Percentiles rank a stretch among this genome's conserved stretches.
These are phyloP conservation scores for Megalopta genalis DNA, from an alignment of 1,140 invertebrate species.

Conservation along the genomic window DNA sequence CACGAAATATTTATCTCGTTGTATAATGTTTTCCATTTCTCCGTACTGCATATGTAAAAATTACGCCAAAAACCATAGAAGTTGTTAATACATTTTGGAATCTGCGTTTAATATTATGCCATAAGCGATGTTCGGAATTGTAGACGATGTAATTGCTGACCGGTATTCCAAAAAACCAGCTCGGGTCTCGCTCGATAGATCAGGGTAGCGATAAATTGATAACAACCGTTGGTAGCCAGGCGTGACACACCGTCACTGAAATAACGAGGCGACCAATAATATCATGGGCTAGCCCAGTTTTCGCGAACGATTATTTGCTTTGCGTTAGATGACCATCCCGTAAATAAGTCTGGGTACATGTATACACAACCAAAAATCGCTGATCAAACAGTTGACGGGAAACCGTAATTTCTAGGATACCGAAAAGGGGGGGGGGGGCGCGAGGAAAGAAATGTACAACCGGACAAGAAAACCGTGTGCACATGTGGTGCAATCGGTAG, in stretches of 20 bases:
- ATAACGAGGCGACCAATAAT: conserved; percentile 4
- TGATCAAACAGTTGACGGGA: background rate
- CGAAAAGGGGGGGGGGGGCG: too few relatives aligned
- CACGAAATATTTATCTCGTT: too few relatives aligned
- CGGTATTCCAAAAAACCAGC: background rate
- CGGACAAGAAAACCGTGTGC: background rate
- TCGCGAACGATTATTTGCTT: conserved; percentile 5
- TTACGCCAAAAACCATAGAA: too few relatives aligned
- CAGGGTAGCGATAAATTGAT: conserved; percentile 1
- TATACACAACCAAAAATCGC: background rate
- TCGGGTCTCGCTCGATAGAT: background rate
- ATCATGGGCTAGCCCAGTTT: background rate
- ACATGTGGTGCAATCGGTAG: background rate
- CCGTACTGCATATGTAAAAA: too few relatives aligned
- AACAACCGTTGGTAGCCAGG: background rate
- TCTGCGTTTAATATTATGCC: too few relatives aligned
- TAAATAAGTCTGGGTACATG: conserved; percentile 7
- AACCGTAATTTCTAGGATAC: too few relatives aligned
- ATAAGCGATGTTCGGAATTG: too few relatives aligned
- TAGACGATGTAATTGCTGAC: background rate
- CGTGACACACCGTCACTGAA: background rate
- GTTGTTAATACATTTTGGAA: too few relatives aligned
- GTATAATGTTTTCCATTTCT: too few relatives aligned
- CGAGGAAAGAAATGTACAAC: background rate
- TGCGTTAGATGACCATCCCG: background rate